Conservation (phyloP, 2,113 vertebrate genomes). For the Protomyctophum bolini region DNA sequence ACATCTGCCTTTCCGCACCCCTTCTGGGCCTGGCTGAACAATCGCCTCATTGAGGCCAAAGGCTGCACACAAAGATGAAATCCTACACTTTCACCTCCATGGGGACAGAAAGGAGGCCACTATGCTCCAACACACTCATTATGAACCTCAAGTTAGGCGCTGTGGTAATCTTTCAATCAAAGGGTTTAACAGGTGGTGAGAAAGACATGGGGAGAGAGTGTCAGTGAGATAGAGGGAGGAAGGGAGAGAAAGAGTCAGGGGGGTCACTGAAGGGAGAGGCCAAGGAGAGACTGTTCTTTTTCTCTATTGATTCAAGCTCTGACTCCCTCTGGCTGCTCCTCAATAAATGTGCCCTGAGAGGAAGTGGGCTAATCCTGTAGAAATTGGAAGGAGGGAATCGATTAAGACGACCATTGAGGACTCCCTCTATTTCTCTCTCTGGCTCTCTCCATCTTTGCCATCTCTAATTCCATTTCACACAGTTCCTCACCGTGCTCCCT, state of each 20-base stretch:
- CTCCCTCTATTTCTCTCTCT: conserved; percentile 53
- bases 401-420: conserved; percentile 72
- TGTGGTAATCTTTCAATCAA: conserved; percentile 70
- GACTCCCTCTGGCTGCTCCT: conserved; percentile 71
- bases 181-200: conserved; percentile 70
- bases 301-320: conserved; percentile 75
- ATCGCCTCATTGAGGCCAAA: conserved; percentile 69
- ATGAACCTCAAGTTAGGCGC: conserved; percentile 68
- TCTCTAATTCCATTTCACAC: conserved; percentile 61
- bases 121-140: conserved; percentile 76
- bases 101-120: conserved; percentile 70
- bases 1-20: conserved; percentile 52
- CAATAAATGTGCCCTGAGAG: conserved; percentile 66
- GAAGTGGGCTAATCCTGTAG: conserved; percentile 78
- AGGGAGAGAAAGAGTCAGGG: conserved; percentile 22
- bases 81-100: conserved; percentile 59
- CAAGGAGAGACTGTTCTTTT: conserved; percentile 67
- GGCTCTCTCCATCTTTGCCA: conserved; percentile 48
- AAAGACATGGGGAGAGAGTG: conserved; percentile 26
- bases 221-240: conserved; percentile 18
- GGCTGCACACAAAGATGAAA: conserved; percentile 66
- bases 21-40: conserved; percentile 61
- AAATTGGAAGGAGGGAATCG: conserved; percentile 76
- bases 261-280: conserved; percentile 50
- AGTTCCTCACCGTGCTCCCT: conserved; percentile 23